Evolutionary conservation across 2,797 vertebrate species (phyloP).

Genomic region (Harpagifer antarcticus): DNA sequence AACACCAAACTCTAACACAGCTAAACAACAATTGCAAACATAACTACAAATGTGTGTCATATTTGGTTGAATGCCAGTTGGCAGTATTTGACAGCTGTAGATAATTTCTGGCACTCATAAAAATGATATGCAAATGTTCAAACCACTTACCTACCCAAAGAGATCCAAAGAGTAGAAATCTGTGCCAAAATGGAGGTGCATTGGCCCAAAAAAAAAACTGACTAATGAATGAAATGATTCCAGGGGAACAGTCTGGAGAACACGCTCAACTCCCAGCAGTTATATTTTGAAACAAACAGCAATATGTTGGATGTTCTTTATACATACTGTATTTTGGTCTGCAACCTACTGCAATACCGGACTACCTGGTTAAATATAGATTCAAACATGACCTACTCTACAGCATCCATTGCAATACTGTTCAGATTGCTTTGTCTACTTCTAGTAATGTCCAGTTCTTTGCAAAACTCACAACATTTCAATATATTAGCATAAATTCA

Average conservation of each 20-base stretch:
- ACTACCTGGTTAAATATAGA: too few relatives aligned
- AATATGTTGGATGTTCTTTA: not conserved
- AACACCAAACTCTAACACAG: constrained; percentile 5
- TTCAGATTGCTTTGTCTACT: not conserved
- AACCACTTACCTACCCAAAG: not conserved
- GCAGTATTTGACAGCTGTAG: constrained; percentile 15
- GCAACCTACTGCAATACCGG: not conserved
- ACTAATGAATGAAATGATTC: constrained; percentile 9
- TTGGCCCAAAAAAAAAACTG: constrained; percentile 13
- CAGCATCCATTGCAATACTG: not conserved
- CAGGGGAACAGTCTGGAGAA: constrained; percentile 7
- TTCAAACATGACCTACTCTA: not conserved
- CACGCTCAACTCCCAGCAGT: not conserved
- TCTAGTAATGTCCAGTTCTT: not conserved
- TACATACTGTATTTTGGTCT: not conserved
- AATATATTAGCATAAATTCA: not conserved
- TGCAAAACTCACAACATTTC: not conserved
- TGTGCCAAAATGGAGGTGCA: constrained; percentile 21
- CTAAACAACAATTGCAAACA: constrained; percentile 23
- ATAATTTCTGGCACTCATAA: constrained; percentile 7
- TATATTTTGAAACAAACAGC: not conserved
- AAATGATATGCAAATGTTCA: constrained; percentile 14
- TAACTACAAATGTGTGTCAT: constrained; percentile 13
- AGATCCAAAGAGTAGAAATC: not conserved
- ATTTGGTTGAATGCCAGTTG: constrained; percentile 24